Base-by-base conservation (phyloP, 2,888 invertebrate genomes). In the Leptura quadrifasciata region DNA sequence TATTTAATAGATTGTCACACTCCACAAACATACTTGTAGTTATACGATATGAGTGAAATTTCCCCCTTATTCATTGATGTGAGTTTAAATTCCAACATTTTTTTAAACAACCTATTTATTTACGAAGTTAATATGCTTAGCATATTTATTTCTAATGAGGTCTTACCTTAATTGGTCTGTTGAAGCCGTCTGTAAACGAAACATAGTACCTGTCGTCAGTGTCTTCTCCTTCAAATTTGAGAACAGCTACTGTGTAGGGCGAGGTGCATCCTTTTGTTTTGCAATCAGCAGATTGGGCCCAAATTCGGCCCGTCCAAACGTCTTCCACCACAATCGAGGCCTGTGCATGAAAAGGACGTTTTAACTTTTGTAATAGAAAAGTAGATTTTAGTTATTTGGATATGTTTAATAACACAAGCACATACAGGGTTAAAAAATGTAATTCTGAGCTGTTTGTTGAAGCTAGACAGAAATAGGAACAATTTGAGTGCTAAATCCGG, bases 121-220 rank as follows among this genome's bases (percentile, higher is more conserved):
- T 31, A 31, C 5, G 8, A 31, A 6, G 27, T 31, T 31, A 8
- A 5, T 3, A 5, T 24, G 5, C 3, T 5, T 24, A 24, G 24
- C 24, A 54, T 55, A 72, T 21, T 69, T 24, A 27, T 52, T 71
- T 24, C 8, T 31, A 31, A 31, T 31, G 27, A 31, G 27, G 8
- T 4, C 81, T 79, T 78, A 87, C 86, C 71, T 83, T 76, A 4
- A 86, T 84, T 20, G 87, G 84, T 18, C 89, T 79, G 80, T 90
- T 90, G 86, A 88, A 91, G 17, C 91, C 91, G 80, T 91, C 90
- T 27, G 89, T 89, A n/a, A 90, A 76, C 57, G 89, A 89, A 70
- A 91, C 84, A 80, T 90, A 89, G 82, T 91, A 91, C 82, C 85
- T 89, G 79, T 90, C 90, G 69, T 85, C 82, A 18, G 86, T 86